These are phyloP conservation scores for Drosophila anomalata DNA, from an alignment of 2,888 invertebrate species.

Conservation along the genomic window DNA sequence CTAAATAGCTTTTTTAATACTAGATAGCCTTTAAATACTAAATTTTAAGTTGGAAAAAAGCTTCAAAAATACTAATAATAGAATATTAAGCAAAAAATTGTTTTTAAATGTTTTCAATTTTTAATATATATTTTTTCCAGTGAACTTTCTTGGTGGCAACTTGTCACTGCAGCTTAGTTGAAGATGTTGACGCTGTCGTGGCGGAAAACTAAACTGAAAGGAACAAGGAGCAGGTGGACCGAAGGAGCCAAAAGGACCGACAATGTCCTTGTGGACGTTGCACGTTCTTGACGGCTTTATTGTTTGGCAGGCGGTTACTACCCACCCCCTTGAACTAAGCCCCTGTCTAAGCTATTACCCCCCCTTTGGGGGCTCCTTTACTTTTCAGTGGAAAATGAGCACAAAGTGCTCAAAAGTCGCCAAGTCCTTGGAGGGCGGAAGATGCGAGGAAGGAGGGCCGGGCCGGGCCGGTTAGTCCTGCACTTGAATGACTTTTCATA, in stretches of 20 bases:
- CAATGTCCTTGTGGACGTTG: conserved; percentile 55
- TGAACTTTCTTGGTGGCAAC: conserved; percentile 20
- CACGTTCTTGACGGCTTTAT: conserved; percentile 74
- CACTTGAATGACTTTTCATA: conserved; percentile 77
- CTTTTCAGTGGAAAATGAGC: conserved; percentile 66
- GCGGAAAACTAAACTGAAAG: not conserved
- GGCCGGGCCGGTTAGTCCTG: conserved; percentile 14
- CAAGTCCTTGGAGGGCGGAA: conserved; percentile 34
- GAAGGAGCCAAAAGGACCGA: conserved; percentile 5
- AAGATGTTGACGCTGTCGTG: conserved; percentile 36
- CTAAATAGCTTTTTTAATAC: too few species aligned
- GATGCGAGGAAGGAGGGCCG: not conserved
- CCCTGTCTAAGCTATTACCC: too few species aligned
- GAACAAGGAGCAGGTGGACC: conserved; percentile 23
- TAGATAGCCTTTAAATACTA: too few species aligned
- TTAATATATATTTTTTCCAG: not conserved
- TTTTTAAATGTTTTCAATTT: not conserved
- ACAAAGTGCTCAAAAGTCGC: conserved; percentile 75
- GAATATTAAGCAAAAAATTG: not conserved
- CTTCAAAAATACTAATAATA: too few species aligned
- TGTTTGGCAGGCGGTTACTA: conserved; percentile 50
- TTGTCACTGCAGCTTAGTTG: conserved; percentile 58
- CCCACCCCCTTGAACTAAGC: not conserved
- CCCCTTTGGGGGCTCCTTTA: conserved; percentile 15
- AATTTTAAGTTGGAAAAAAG: too few species aligned